Evolutionary conservation across 2,797 vertebrate species (phyloP), one percentile per base, ranked within the genome.

Genomic region (Cephalopachus bancanus): DNA sequence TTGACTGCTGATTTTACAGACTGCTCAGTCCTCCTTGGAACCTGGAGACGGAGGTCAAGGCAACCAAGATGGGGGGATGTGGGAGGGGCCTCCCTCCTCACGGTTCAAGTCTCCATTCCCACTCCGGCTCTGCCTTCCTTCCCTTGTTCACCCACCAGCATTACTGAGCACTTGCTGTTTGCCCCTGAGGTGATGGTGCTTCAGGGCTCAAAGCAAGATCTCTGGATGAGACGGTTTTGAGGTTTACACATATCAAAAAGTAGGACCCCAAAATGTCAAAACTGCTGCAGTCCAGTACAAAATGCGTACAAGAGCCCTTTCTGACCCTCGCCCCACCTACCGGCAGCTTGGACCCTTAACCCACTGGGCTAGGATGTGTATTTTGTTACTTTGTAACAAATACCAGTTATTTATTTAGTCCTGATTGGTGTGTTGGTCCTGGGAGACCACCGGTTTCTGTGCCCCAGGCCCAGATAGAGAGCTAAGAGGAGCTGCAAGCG

Each of bases 311-410:
- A 44, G 49, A 74, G 69, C 69, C 62, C 79, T 84, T 30, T 62
- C 20, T 14, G 8, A n/a, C n/a, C 51, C 85, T 89, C 37, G 24
- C 1, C 6, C 30, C 8, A 28, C 9, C 30, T 15, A 19, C 78
- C 11, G 1, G 12, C n/a, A 55, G 67, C 19, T 15, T 55, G 57
- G 51, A 51, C 49, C 14, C n/a, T 76, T 24, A 6, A 20, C 37
- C 26, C 5, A 11, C 37, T 33, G 33, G 28, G 67, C 80, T 65
- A 81, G n/a, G 65, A 49, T 53, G 49, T 69, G n/a, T 49, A 33
- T 74, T 60, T 53, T 15, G 12, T 86, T 75, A 44, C 59, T 96
- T 69, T 87, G 71, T 94, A 65, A 84, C 67, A 65, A 84, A 84
- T 84, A 87, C 49, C 44, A 44, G 26, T 71, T 64, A 19, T 84